These are phyloP conservation scores for Heloderma charlesbogerti DNA, from an alignment of 2,113 vertebrate species.

Conservation along the genomic window DNA sequence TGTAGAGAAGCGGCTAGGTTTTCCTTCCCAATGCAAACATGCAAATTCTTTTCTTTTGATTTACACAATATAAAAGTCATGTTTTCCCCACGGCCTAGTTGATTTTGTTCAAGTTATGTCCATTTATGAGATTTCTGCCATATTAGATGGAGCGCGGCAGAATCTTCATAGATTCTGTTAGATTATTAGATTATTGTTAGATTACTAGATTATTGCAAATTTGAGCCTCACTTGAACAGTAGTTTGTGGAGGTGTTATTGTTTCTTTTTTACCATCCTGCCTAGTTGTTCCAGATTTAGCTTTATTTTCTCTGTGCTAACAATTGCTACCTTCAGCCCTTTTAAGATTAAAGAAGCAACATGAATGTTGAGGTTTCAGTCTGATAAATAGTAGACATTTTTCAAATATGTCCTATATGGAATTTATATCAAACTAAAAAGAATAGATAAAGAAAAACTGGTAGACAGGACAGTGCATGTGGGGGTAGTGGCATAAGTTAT, in stretches of 20 bases:
- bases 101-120: neutral
- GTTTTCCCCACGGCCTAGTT: neutral
- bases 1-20: neutral
- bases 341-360: neutral
- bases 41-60: neutral
- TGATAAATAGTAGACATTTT: neutral
- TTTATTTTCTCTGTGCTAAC: neutral
- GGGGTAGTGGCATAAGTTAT: neutral
- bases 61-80: conserved; percentile 27
- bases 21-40: neutral
- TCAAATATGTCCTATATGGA: neutral
- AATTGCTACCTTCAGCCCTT: neutral
- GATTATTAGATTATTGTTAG: neutral
- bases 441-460: neutral
- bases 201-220: neutral
- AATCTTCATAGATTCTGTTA: neutral
- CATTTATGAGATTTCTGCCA: neutral
- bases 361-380: neutral
- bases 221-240: neutral
- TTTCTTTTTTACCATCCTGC: neutral
- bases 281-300: neutral
- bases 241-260: neutral
- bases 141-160: neutral
- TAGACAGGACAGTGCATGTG: neutral
- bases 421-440: neutral